Conservation (phyloP, 2,113 vertebrate species). For the Epinephelus fuscoguttatus region DNA sequence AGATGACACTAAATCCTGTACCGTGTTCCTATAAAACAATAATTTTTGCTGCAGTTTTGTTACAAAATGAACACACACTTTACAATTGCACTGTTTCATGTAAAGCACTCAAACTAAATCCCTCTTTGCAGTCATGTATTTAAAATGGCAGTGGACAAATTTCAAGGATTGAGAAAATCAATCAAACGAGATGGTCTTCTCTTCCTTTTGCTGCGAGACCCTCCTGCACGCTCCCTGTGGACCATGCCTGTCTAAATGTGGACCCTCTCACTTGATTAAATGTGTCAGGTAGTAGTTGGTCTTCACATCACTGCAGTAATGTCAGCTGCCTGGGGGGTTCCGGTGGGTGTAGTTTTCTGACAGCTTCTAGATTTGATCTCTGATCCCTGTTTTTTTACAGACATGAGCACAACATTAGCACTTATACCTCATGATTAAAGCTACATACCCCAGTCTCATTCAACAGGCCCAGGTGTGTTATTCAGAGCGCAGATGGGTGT, state of each 20-base stretch:
- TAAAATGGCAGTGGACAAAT: constrained; percentile 45
- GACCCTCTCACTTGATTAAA: constrained; percentile 79
- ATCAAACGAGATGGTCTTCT: constrained; percentile 55
- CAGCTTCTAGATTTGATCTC: constrained; percentile 69
- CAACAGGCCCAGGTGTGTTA: constrained; percentile 35
- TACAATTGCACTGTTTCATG: constrained; percentile 17
- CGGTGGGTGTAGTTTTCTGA: constrained; percentile 66
- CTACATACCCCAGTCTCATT: constrained; percentile 40
- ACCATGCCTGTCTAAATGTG: constrained; percentile 71
- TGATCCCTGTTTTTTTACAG: constrained; percentile 66
- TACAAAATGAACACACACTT: not conserved
- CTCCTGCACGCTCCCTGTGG: constrained; percentile 60
- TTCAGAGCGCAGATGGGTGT: constrained; percentile 13
- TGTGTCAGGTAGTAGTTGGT: constrained; percentile 77
- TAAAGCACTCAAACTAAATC: constrained; percentile 39
- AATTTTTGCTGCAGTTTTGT: not conserved
- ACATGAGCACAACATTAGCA: constrained; percentile 66
- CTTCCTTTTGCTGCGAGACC: constrained; percentile 67
- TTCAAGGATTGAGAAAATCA: constrained; percentile 60
- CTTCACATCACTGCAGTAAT: constrained; percentile 66
- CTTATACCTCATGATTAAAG: constrained; percentile 56
- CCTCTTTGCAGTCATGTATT: constrained; percentile 38
- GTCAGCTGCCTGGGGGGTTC: constrained; percentile 67
- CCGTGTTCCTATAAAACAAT: not conserved
- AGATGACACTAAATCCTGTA: no score